A percentile compares a stretch with the other conserved stretches of the same genome.
These are phyloP conservation scores for Caenorhabditis sp. DNA, from an alignment of 2,888 invertebrate species.

Conservation along the genomic window DNA sequence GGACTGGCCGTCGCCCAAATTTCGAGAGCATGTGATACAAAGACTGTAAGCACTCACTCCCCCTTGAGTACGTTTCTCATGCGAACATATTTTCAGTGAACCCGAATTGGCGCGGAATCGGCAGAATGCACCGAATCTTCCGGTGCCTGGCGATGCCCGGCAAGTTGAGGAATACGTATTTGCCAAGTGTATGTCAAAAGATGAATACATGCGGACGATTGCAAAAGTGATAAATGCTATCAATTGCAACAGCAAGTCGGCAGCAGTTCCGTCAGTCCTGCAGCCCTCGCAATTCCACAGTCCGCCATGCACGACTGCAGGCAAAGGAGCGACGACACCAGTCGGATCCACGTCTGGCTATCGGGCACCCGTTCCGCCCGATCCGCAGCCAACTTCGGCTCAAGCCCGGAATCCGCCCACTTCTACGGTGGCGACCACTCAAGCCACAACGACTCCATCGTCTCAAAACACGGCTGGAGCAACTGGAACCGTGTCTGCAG, in stretches of 20 bases:
- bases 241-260: constrained; percentile 78
- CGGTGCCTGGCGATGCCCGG: constrained; percentile 77
- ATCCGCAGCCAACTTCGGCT: constrained; percentile 70
- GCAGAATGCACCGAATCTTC: constrained; percentile 78
- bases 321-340: constrained; percentile 27
- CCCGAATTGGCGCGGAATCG: constrained; percentile 78
- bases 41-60: constrained; percentile 72
- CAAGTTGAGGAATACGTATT: constrained; percentile 79
- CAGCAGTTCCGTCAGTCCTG: constrained; percentile 76
- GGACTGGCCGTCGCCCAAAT: constrained; percentile 78
- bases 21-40: constrained; percentile 78
- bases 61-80: not conserved
- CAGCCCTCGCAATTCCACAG: constrained; percentile 67
- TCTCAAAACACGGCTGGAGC: constrained; percentile 2
- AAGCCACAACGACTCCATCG: constrained; percentile 26
- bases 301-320: constrained; percentile 56
- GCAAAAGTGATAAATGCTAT: constrained; percentile 79
- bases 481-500: constrained; percentile 15
- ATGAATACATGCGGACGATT: constrained; percentile 79
- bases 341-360: constrained; percentile 52
- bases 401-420: constrained; percentile 27
- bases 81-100: constrained; percentile 72
- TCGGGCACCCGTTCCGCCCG: constrained; percentile 67
- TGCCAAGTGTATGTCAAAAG: constrained; percentile 78
- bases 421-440: constrained; percentile 20